Evolutionary conservation across 2,888 invertebrate genomes (phyloP).

Genomic region (Congeria kusceri): DNA sequence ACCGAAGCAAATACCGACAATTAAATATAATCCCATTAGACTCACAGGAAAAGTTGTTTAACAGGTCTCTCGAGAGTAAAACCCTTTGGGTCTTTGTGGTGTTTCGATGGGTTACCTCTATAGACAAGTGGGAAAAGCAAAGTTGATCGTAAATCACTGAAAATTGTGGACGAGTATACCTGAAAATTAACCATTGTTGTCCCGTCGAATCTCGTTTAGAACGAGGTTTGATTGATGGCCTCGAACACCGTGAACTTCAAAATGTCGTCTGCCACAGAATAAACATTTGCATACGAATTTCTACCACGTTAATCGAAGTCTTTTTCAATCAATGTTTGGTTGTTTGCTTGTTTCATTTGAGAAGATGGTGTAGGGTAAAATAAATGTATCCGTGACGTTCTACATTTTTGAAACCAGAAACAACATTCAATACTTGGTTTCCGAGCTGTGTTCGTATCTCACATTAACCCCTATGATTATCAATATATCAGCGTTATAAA

Average conservation of each 20-base stretch:
- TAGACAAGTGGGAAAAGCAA: conserved; percentile 3
- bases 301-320: neutral
- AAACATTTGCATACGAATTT: neutral
- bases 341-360: too few species aligned
- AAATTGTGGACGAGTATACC: conserved; percentile 26
- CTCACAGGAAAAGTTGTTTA: conserved; percentile 14
- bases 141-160: conserved; percentile 32
- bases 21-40: conserved; percentile 31
- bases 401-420: too few species aligned
- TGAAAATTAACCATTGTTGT: conserved; percentile 43
- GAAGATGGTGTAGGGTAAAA: too few species aligned
- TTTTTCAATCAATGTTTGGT: neutral
- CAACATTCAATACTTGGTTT: too few species aligned
- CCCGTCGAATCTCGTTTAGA: conserved; percentile 31
- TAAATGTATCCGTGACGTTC: too few species aligned
- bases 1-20: conserved; percentile 1
- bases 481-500: too few species aligned
- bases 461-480: too few species aligned
- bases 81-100: conserved; percentile 16
- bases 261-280: neutral
- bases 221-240: conserved; percentile 47
- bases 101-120: neutral
- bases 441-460: too few species aligned
- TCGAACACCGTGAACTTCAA: conserved; percentile 24
- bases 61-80: conserved; percentile 22